phyloP scores from a whole-genome alignment of 2,797 vertebrate genomes.

The Rhinoraja longicauda region DNA sequence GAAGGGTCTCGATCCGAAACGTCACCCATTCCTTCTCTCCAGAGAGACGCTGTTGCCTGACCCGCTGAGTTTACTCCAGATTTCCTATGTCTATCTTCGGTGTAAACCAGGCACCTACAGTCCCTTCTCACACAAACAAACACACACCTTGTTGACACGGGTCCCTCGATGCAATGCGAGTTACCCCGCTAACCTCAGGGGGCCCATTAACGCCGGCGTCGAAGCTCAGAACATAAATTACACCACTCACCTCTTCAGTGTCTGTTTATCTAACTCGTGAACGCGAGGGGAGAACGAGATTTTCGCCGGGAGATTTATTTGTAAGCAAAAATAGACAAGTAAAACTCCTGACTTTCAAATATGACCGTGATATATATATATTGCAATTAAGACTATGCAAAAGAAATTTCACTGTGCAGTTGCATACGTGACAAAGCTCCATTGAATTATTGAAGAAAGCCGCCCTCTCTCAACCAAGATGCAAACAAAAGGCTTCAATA shows the following conservation, averaged over 20 bases:
- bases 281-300: background rate
- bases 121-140: background rate
- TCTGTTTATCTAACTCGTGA: accelerated
- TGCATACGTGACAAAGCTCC: too few species aligned
- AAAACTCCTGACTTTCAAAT: background rate
- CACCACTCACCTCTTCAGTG: background rate
- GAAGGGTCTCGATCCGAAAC: too few species aligned
- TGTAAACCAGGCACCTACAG: too few species aligned
- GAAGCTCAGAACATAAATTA: background rate
- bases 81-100: too few species aligned
- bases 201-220: background rate
- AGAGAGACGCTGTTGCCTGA: too few species aligned
- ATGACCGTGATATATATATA: too few species aligned
- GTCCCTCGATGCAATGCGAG: background rate
- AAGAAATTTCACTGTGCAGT: too few species aligned
- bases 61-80: too few species aligned
- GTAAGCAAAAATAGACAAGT: too few species aligned
- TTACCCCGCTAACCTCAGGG: background rate
- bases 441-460: background rate
- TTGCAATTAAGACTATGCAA: too few species aligned
- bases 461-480: background rate
- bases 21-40: too few species aligned
- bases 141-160: background rate
- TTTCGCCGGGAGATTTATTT: background rate
- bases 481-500: too few species aligned